These are phyloP conservation scores for Mantis religiosa DNA, from an alignment of 2,888 invertebrate species.

Conservation along the genomic window DNA sequence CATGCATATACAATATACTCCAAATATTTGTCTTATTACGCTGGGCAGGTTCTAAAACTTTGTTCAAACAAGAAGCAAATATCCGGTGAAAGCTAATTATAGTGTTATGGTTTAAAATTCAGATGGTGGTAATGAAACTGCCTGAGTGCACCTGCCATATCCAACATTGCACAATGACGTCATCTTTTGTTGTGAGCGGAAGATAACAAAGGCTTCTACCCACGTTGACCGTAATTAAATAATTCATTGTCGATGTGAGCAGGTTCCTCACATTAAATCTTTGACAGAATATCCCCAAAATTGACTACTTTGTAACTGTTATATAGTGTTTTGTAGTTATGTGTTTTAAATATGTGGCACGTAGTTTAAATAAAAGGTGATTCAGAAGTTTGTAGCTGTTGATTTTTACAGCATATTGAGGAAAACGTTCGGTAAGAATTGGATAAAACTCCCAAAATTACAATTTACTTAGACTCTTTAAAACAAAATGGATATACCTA, in stretches of 20 bases:
- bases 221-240: neutral
- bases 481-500: no score
- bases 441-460: no score
- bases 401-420: no score
- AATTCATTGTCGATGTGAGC: neutral
- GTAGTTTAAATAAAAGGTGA: no score
- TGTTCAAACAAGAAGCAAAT: neutral
- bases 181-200: neutral
- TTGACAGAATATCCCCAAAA: no score
- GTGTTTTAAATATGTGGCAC: no score
- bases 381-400: no score
- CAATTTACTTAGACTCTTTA: no score
- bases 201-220: neutral
- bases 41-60: neutral
- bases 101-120: slow-evolving; percentile 8
- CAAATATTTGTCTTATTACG: slow-evolving; percentile 13
- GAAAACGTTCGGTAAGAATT: no score
- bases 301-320: no score
- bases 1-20: slow-evolving; percentile 14
- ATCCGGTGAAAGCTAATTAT: slow-evolving; percentile 1
- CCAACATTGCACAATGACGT: neutral
- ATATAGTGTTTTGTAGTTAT: no score
- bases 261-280: neutral
- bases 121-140: neutral
- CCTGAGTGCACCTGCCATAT: neutral